Evolutionary conservation across 2,888 invertebrate species (phyloP).

Genomic region (Gortyna flavago): DNA sequence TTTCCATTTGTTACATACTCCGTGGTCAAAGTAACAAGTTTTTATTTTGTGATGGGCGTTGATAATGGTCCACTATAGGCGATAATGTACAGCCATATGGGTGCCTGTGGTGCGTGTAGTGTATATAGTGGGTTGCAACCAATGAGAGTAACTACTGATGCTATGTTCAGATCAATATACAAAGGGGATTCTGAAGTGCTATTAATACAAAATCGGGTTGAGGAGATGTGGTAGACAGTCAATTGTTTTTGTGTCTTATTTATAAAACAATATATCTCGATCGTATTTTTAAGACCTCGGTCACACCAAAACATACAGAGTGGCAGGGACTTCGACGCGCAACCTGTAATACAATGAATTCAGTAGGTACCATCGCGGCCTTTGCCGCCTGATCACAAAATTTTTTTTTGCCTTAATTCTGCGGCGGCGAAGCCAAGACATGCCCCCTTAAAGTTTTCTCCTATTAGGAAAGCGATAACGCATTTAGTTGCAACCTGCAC

Average conservation of each 20-base stretch:
- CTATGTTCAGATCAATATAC: conserved; percentile 36
- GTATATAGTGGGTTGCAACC: conserved; percentile 52
- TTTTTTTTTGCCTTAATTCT: too few relatives aligned
- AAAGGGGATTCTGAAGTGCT: conserved; percentile 19
- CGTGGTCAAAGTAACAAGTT: not conserved
- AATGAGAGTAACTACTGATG: conserved; percentile 68
- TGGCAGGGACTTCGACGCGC: not conserved
- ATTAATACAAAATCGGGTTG: conserved; percentile 28
- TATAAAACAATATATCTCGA: not conserved
- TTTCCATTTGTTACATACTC: conserved; percentile 24
- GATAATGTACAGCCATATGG: conserved; percentile 23
- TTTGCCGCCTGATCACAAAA: too few relatives aligned
- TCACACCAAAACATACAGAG: not conserved
- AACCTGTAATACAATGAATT: not conserved
- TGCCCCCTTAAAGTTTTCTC: too few relatives aligned
- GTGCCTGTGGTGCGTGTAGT: conserved; percentile 50
- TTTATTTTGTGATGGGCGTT: conserved; percentile 1
- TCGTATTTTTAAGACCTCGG: not conserved
- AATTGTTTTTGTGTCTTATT: not conserved
- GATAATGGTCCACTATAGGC: not conserved
- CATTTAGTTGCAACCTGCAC: too few relatives aligned
- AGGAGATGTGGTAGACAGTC: not conserved
- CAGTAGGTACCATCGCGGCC: too few relatives aligned
- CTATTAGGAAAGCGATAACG: too few relatives aligned
- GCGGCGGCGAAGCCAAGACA: too few relatives aligned